Conservation (phyloP, 2,888 invertebrate genomes). For the Apodemia zela region DNA sequence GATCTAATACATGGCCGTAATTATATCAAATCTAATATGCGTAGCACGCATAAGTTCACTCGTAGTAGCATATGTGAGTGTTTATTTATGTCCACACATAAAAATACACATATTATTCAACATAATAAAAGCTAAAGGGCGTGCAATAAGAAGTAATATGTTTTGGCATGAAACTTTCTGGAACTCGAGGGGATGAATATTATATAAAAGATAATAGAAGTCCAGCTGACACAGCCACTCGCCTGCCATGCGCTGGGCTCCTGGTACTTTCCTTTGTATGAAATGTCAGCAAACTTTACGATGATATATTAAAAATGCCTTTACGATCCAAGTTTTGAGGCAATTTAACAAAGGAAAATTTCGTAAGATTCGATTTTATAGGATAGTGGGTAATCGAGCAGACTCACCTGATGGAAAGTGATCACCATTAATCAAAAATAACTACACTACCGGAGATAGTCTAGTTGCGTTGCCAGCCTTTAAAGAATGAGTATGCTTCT, state of each 20-base stretch:
- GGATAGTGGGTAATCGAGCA: too few species aligned
- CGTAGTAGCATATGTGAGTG: too few species aligned
- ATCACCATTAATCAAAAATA: too few species aligned
- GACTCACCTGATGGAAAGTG: too few species aligned
- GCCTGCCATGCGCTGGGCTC: slow-evolving; percentile 37
- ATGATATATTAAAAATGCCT: slow-evolving; percentile 12
- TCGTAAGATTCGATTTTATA: too few species aligned
- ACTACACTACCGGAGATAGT: too few species aligned
- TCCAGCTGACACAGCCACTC: slow-evolving; percentile 58
- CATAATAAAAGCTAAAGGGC: slow-evolving; percentile 8
- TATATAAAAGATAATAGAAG: slow-evolving; percentile 48
- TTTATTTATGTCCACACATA: too few species aligned
- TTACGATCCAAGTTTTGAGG: slow-evolving; percentile 3
- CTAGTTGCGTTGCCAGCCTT: too few species aligned
- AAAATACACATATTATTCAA: slow-evolving; percentile 2
- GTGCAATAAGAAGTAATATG: slow-evolving; percentile 43
- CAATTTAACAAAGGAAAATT: background rate
- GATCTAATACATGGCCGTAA: too few species aligned
- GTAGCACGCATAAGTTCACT: too few species aligned
- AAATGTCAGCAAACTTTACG: slow-evolving; percentile 16
- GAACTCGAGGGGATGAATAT: slow-evolving; percentile 54
- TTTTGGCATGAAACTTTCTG: slow-evolving; percentile 51
- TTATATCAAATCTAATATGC: too few species aligned
- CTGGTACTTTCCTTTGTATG: slow-evolving; percentile 13
- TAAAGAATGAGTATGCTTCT: too few species aligned